phyloP scores from a whole-genome alignment of 2,888 invertebrate species.

The Parnassius mnemosyne region DNA sequence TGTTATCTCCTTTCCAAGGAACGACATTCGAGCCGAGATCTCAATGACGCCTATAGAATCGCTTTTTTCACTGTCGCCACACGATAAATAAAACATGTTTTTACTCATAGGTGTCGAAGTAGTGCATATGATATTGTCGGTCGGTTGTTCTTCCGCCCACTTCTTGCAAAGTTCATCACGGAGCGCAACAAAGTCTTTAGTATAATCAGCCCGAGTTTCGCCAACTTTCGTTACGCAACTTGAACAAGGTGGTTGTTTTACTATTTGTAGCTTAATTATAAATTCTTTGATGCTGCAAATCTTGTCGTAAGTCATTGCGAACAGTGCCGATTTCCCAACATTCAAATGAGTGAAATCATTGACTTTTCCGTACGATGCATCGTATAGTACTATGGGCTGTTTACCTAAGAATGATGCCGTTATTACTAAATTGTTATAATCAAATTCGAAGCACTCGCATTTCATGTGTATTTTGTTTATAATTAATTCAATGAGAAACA shows the following conservation, averaged over 20 bases:
- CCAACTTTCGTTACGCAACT: conserved; percentile 65
- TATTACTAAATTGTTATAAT: conserved; percentile 67
- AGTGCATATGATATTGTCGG: conserved; percentile 65
- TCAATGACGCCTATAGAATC: conserved; percentile 70
- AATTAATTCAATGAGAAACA: conserved; percentile 69
- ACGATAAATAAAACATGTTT: conserved; percentile 64
- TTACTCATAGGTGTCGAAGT: conserved; percentile 65
- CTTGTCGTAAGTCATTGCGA: conserved; percentile 75
- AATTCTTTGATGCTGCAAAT: conserved; percentile 67
- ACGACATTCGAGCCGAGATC: conserved; percentile 67
- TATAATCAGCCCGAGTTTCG: conserved; percentile 64
- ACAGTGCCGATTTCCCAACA: conserved; percentile 68
- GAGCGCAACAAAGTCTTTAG: conserved; percentile 55
- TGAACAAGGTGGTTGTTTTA: conserved; percentile 69
- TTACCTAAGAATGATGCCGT: conserved; percentile 66
- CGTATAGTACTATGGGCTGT: conserved; percentile 62
- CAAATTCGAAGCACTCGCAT: conserved; percentile 71
- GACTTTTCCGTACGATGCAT: conserved; percentile 62
- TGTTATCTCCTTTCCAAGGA: conserved; percentile 73
- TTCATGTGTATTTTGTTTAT: conserved; percentile 75
- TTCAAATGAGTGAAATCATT: conserved; percentile 61
- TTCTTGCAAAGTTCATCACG: conserved; percentile 66
- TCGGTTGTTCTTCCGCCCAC: conserved; percentile 63
- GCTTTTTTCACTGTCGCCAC: conserved; percentile 50
- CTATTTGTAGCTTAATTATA: conserved; percentile 54